Conservation (phyloP, 2,888 invertebrate species). For the Prosopocoilus inquinatus region DNA sequence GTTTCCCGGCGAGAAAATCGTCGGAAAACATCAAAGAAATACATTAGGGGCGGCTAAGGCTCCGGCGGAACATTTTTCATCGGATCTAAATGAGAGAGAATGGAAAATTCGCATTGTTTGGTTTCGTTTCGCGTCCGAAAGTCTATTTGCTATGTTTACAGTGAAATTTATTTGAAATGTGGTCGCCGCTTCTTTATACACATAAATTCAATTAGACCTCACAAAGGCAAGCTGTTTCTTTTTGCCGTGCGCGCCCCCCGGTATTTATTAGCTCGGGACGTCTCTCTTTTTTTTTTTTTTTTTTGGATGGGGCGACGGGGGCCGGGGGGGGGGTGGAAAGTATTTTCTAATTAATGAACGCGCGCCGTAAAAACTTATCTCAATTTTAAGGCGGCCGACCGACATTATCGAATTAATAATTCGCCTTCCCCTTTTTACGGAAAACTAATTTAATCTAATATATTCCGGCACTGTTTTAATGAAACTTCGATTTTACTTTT, state of each 20-base stretch:
- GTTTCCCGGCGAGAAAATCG: slow-evolving; percentile 16
- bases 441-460: neutral
- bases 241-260: no score
- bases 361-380: no score
- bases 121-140: neutral
- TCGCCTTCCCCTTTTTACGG: neutral
- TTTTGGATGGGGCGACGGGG: no score
- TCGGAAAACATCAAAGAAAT: slow-evolving; percentile 19
- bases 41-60: slow-evolving; percentile 1
- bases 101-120: neutral
- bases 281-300: no score
- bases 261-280: no score
- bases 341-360: no score
- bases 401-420: neutral
- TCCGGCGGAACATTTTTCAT: neutral
- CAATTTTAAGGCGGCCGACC: neutral
- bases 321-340: no score
- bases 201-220: no score
- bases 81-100: slow-evolving; percentile 3
- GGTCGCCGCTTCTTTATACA: no score
- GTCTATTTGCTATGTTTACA: no score
- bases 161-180: no score
- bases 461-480: slow-evolving; percentile 2
- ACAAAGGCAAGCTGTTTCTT: no score
- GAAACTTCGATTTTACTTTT: slow-evolving; percentile 3